These are phyloP conservation scores for Dasyprocta punctata DNA, from an alignment of 2,113 vertebrate genomes.

Conservation along the genomic window DNA sequence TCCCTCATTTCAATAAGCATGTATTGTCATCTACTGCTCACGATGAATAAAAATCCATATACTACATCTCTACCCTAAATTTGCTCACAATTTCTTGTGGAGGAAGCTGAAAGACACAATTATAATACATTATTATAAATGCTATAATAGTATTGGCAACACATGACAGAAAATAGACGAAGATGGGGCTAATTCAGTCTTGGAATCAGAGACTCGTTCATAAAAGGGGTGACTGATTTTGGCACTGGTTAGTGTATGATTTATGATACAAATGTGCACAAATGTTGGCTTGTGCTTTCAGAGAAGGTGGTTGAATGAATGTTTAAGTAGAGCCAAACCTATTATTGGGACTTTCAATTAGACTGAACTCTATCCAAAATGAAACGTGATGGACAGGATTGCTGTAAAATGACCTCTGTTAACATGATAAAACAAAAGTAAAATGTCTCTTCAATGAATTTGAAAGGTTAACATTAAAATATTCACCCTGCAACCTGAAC, in stretches of 20 bases:
- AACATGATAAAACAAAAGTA: slow-evolving; percentile 81
- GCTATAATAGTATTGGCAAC: not conserved
- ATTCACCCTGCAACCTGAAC: not conserved
- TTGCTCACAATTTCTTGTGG: not conserved
- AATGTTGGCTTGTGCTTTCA: slow-evolving; percentile 63
- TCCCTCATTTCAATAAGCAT: not conserved
- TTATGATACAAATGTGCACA: slow-evolving; percentile 69
- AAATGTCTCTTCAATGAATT: slow-evolving; percentile 74
- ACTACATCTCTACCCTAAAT: not conserved
- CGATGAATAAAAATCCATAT: not conserved
- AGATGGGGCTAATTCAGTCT: slow-evolving; percentile 23
- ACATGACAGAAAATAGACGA: slow-evolving; percentile 17
- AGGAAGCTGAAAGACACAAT: not conserved
- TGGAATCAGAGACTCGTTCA: slow-evolving; percentile 51
- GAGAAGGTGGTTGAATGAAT: slow-evolving; percentile 73
- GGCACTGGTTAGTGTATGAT: slow-evolving; percentile 60
- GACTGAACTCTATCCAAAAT: slow-evolving; percentile 79
- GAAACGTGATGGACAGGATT: slow-evolving; percentile 83
- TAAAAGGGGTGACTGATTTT: slow-evolving; percentile 66
- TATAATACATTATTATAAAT: not conserved
- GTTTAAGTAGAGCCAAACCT: slow-evolving; percentile 75
- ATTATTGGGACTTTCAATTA: slow-evolving; percentile 78
- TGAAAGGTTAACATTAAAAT: slow-evolving; percentile 84
- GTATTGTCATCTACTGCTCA: not conserved
- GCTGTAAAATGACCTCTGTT: slow-evolving; percentile 77